phyloP scores from a whole-genome alignment of 2,113 vertebrate species.

The Tapirus terrestris region DNA sequence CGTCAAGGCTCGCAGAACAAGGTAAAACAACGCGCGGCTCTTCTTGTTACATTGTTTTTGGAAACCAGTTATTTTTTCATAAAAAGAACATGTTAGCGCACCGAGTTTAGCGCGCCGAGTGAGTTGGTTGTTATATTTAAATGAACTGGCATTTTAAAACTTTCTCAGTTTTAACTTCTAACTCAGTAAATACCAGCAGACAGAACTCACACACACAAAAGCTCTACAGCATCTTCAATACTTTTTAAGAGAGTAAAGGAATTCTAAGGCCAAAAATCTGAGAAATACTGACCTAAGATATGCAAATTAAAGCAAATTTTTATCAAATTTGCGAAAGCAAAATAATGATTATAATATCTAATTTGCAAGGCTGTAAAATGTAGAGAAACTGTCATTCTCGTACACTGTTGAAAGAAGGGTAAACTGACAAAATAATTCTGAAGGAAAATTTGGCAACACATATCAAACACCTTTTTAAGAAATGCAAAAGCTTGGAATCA shows the following conservation, averaged over 20 bases:
- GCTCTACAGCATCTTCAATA: background rate
- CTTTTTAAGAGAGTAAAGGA: background rate
- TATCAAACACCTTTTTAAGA: conserved; percentile 8
- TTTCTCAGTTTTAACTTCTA: conserved; percentile 37
- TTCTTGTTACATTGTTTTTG: background rate
- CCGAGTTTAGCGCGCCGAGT: too few relatives aligned
- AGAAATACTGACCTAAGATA: conserved; percentile 11
- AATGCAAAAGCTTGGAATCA: background rate
- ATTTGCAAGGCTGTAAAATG: background rate
- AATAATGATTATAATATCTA: conserved; percentile 10
- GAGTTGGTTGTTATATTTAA: background rate
- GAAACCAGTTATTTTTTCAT: conserved; percentile 3
- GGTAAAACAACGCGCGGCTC: background rate
- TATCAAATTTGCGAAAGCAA: conserved; percentile 36
- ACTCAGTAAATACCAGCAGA: conserved; percentile 31
- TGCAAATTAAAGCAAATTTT: conserved; percentile 22
- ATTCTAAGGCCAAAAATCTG: background rate
- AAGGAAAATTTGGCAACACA: conserved; percentile 13
- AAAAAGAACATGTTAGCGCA: conserved; percentile 34
- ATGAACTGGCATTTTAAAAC: background rate
- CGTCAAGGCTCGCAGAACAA: background rate
- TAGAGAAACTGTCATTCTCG: background rate
- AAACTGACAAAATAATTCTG: conserved; percentile 37
- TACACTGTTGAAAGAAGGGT: background rate
- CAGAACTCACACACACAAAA: background rate